Evolutionary conservation across 2,888 invertebrate genomes (phyloP).

Genomic region (Caenorhabditis imperialis): DNA sequence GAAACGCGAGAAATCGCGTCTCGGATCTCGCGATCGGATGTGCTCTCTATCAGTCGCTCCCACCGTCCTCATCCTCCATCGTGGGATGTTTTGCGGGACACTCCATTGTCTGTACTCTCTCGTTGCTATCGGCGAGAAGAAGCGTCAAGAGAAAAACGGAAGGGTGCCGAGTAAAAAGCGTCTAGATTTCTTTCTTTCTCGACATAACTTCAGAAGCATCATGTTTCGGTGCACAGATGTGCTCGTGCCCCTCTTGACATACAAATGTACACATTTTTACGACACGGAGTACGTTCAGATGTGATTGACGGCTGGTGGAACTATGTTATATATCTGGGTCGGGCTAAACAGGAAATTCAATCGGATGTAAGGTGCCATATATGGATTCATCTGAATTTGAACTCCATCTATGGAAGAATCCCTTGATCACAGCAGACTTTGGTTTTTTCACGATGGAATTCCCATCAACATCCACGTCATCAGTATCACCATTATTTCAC

Average conservation of each 20-base stretch:
- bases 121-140: background rate
- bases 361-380: conserved; percentile 2
- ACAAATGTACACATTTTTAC: conserved; percentile 5
- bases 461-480: too few relatives aligned
- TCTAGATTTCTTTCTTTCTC: conserved; percentile 28
- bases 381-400: background rate
- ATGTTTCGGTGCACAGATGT: conserved; percentile 49
- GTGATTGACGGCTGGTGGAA: conserved; percentile 23
- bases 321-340: background rate
- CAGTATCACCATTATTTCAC: too few relatives aligned
- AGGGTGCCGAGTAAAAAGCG: conserved; percentile 32
- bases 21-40: conserved; percentile 13
- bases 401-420: too few relatives aligned
- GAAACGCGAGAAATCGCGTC: conserved; percentile 49
- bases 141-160: background rate
- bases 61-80: conserved; percentile 29
- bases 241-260: background rate
- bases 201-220: conserved; percentile 47
- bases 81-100: conserved; percentile 54
- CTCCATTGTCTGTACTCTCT: conserved; percentile 40
- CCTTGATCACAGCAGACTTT: too few relatives aligned
- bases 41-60: conserved; percentile 16
- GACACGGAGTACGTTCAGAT: conserved; percentile 31
- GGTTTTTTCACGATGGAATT: too few relatives aligned
- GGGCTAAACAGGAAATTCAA: conserved; percentile 26